Evolutionary conservation across 2,888 invertebrate genomes (phyloP), one percentile per base, ranked within the genome.

Genomic region (Rosalia funebris): DNA sequence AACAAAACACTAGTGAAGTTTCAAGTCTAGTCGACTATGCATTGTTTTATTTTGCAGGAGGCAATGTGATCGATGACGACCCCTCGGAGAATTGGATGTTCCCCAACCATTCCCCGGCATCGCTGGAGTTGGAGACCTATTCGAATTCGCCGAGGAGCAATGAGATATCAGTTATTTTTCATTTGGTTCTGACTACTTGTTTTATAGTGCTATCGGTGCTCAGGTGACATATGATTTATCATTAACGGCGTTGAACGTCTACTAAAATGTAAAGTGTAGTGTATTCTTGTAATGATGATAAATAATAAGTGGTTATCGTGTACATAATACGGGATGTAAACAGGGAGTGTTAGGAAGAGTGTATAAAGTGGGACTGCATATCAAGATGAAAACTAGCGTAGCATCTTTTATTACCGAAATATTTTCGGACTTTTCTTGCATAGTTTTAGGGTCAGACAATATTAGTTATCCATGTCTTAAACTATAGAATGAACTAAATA

Each of bases 91-190:
- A 79, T 68, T 79, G 77, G 77, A 62, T 77, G 41, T 77, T 75
- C 62, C 79, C 79, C 11, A 79, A 78, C 69, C 76, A 76, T 12
- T 78, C 77, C 5, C 77, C 79, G 9, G 79, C 78, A 37, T 76
- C 78, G 10, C 68, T 79, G 36, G 79, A 79, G 70, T 60, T 78
- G 62, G 79, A 79, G 65, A 78, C 78, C 37, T 70, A 75, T 58
- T 77, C 79, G 55, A 67, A 60, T 58, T 59, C 67, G 20, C 39
- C 62, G 32, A 11, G 50, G 48, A 47, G 56, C 48, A 54, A 50
- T 44, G 54, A 57, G 48, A 62, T 58, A 42, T 58, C 62, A 32
- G 52, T 65, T 52, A 61, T 60, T 69, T 64, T 62, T 61, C 68
- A 68, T 70, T 66, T 68, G 56, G 56, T 53, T 44, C 47, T 66